Evolutionary conservation across 2,113 vertebrate species (phyloP).

Genomic region (Galeopterus variegatus): DNA sequence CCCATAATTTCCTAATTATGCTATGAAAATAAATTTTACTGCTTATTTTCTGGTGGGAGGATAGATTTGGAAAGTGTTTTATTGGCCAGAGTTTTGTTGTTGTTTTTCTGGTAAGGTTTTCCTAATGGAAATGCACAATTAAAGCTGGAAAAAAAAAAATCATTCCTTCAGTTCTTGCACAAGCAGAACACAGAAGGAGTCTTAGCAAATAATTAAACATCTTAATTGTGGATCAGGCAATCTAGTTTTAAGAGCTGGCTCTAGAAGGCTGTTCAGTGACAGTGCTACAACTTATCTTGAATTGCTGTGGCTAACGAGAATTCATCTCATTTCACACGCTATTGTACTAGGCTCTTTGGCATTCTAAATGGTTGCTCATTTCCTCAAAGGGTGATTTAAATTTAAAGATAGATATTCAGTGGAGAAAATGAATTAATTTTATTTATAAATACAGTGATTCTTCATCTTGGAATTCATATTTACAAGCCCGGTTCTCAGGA

Average conservation of each 20-base stretch:
- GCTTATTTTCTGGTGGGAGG: constrained; percentile 66
- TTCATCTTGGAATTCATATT: background rate
- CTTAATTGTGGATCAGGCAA: constrained; percentile 80
- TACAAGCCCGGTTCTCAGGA: background rate
- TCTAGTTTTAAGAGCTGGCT: constrained; percentile 75
- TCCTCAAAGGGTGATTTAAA: constrained; percentile 76
- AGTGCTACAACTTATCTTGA: constrained; percentile 80
- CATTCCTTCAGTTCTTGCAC: constrained; percentile 66
- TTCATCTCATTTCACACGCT: constrained; percentile 63
- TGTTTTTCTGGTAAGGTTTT: constrained; percentile 65
- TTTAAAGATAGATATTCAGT: constrained; percentile 64
- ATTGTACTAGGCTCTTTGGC: constrained; percentile 68
- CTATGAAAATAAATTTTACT: constrained; percentile 59
- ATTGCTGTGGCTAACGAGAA: constrained; percentile 76
- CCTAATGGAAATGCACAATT: constrained; percentile 77
- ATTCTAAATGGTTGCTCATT: constrained; percentile 75
- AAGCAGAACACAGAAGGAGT: constrained; percentile 73
- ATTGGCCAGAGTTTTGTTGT: constrained; percentile 53
- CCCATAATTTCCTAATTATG: constrained; percentile 59
- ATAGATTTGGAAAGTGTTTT: constrained; percentile 60
- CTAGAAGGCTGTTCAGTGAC: constrained; percentile 64
- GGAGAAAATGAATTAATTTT: constrained; percentile 68
- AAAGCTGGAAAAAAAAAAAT: constrained; percentile 39
- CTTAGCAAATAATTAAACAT: constrained; percentile 85
- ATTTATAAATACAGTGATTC: constrained; percentile 58